Evolutionary conservation across 37 sponge, comb jelly and placozoan genomes (phyloP).

Genomic region (Axinella damicornis): DNA sequence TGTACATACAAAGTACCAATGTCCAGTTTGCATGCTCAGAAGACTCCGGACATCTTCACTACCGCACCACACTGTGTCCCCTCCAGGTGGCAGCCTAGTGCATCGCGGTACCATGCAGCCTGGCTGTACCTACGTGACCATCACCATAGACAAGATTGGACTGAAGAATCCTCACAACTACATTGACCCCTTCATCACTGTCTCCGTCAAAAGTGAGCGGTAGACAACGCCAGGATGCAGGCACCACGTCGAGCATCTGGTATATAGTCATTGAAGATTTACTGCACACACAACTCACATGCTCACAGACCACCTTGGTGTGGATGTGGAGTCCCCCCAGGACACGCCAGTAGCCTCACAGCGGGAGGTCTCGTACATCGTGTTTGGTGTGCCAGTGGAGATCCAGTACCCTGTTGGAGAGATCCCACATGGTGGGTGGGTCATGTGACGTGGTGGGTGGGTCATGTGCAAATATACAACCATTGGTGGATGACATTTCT

Average conservation of each 20-base stretch:
- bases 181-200: conserved; percentile 66
- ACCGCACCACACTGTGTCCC: no score
- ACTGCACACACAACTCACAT: neutral
- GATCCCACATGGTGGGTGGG: conserved; percentile 47
- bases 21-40: no score
- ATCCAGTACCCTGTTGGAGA: conserved; percentile 60
- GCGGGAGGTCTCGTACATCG: conserved; percentile 39
- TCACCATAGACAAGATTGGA: conserved; percentile 76
- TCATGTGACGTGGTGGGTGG: neutral
- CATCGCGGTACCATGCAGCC: conserved; percentile 10
- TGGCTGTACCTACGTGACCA: conserved; percentile 68
- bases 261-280: no score
- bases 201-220: conserved; percentile 68
- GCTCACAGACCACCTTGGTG: neutral
- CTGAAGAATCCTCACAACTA: conserved; percentile 70
- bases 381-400: conserved; percentile 40
- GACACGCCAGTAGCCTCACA: conserved; percentile 48
- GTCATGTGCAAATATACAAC: neutral
- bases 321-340: conserved; percentile 32
- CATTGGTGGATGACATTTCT: no score
- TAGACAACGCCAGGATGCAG: neutral
- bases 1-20: no score
- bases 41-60: no score
- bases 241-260: no score
- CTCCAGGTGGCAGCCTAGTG: conserved; percentile 39